Conservation (phyloP, 2,113 vertebrate genomes). For the Leptocoma aspasia region DNA sequence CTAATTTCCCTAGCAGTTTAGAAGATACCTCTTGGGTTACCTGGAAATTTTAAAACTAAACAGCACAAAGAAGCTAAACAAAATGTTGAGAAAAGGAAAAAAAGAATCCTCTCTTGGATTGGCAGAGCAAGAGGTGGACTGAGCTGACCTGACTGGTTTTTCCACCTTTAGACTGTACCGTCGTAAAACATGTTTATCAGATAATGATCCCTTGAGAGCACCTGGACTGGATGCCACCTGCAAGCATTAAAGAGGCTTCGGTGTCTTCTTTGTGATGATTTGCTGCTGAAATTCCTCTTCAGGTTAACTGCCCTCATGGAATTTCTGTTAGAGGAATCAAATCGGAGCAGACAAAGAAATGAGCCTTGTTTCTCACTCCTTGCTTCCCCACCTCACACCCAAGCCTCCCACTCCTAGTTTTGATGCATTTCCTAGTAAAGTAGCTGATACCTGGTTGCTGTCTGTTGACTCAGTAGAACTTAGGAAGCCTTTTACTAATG, state of each 20-base stretch:
- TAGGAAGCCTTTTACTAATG: not conserved
- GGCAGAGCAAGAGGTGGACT: not conserved
- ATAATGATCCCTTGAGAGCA: not conserved
- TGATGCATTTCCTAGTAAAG: not conserved
- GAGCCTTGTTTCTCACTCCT: not conserved
- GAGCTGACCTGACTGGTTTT: not conserved
- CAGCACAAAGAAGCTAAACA: not conserved
- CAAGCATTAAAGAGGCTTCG: not conserved
- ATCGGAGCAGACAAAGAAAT: not conserved
- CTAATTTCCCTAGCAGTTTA: not conserved
- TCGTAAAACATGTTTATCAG: not conserved
- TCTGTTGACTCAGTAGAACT: not conserved
- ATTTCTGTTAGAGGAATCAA: not conserved
- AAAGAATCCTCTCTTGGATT: not conserved
- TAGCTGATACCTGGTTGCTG: not conserved
- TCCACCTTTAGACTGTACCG: not conserved
- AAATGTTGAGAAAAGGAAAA: not conserved
- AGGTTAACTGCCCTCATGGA: not conserved
- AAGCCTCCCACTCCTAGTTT: not conserved
- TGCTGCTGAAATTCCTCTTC: constrained; percentile 13
- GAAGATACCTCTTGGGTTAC: not conserved
- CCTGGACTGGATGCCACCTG: not conserved
- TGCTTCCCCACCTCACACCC: not conserved
- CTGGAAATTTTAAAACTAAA: not conserved
- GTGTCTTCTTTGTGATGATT: not conserved